Evolutionary conservation across 2,888 invertebrate species (phyloP), one percentile per base, ranked within the genome.

Genomic region (Villa cingulata): DNA sequence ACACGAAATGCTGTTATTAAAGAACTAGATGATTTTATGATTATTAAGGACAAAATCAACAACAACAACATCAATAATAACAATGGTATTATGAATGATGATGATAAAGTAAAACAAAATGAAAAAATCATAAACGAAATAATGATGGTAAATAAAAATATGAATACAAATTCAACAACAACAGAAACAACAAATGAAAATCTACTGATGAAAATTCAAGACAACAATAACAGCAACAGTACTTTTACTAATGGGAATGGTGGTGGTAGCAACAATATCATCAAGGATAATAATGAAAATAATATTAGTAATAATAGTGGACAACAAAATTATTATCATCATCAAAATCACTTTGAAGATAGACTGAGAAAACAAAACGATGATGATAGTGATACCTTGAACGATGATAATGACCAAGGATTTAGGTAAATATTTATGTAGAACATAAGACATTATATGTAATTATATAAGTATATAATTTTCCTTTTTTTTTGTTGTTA

Each of bases 151-250:
- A 23, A 4, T 23, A 23, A 4, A 23, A 23, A 7, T 23, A 7
- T 23, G 7, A 23, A 6, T 6, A 7, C 7, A 23, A 23, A 23
- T 23, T 6, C 12, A 1, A n/a, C 37, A 20, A 15, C 16, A n/a
- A 66, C 64, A 49, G 50, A 57, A 2, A 63, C 63, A 27, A 43
- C 23, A 1, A 20, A 43, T 37, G 50, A 37, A 36, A 27, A 39
- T 38, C 32, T 37, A 32, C 12, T 32, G 12, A 32, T 32, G 29
- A 32, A 12, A 14, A 32, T 32, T 12, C 3, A 32, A 4, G 12
- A 32, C 29, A 32, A 32, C 12, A 12, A 32, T 12, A 32, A 32
- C 12, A 12, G 12, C 29, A 32, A 5, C 12, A 12, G 4, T 12
- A 3, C 7, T 32, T 9, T 12, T 12, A 32, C 12, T 32, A 32